Base-by-base conservation (phyloP, 2,888 invertebrate species). In the Tinea semifulvella region DNA sequence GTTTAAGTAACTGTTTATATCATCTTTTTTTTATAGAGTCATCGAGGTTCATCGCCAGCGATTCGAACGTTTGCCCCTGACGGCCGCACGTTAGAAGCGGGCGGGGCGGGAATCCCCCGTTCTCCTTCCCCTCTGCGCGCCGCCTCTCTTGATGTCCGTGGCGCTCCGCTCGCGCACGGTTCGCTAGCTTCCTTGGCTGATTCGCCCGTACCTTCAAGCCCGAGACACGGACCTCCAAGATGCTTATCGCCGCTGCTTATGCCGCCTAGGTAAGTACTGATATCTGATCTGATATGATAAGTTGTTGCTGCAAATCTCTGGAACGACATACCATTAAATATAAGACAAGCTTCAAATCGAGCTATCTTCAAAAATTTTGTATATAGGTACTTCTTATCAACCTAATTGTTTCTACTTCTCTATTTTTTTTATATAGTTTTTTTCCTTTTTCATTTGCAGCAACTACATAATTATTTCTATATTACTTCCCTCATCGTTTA, bases 11-110 rank as follows among this genome's bases (percentile, higher is more conserved):
- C 10, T 6, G 14, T 47, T 43, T 8, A 20, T 4, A 36, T 46
- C 10, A 31, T n/a, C 14, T 44, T 17, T 46, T 38, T 43, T 44
- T 52, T 51, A 2, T 68, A 88, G 85, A 86, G 87, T 53, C 91
- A 91, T 59, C 88, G 92, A 28, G 91, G 91, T 5, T 91, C 91
- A 0, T 92, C 92, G 1, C 92, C 92, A 1, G 92, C 92, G 52
- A 92, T 92, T 53, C 85, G 92, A 50, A 90, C 92, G 0, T 92
- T 90, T 56, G 91, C 90, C 14, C 92, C 92, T 0, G 92, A 92
- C 60, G 92, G 92, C 1, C 86, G 90, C 13, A 85, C 88, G 1
- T 61, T 81, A 1, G 81, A 82, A 49, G 84, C 75, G 44, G 72
- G 77, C 48, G 53, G 68, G 75, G 58, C 87, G 76, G 52, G 89